Evolutionary conservation across 2,113 vertebrate genomes (phyloP).

Genomic region (Epinephelus fuscoguttatus): DNA sequence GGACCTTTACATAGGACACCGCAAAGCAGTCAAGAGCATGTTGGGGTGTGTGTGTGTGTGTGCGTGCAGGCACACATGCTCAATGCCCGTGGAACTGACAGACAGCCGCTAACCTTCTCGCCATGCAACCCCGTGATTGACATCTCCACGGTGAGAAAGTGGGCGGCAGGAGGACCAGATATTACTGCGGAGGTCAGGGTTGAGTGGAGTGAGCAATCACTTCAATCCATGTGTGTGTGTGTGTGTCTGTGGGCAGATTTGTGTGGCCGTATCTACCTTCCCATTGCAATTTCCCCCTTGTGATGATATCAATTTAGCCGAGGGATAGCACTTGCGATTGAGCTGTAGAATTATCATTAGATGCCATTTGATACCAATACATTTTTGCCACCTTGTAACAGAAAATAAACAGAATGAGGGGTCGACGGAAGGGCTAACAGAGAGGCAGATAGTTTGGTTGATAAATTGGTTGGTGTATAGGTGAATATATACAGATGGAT

Average conservation of each 20-base stretch:
- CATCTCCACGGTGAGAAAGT: constrained; percentile 72
- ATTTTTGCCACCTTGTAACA: constrained; percentile 24
- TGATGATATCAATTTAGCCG: constrained; percentile 76
- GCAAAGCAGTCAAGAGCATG: constrained; percentile 3
- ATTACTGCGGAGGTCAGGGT: constrained; percentile 79
- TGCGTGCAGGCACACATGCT: neutral
- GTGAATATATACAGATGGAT: too few species aligned
- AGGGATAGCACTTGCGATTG: constrained; percentile 62
- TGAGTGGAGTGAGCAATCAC: constrained; percentile 72
- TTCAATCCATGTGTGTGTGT: constrained; percentile 44
- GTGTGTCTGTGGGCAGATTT: constrained; percentile 31
- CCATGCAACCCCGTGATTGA: constrained; percentile 73
- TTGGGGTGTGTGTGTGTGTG: constrained; percentile 19
- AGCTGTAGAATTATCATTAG: constrained; percentile 71
- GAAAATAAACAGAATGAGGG: constrained; percentile 49
- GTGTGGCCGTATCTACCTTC: constrained; percentile 56
- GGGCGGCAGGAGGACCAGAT: constrained; percentile 66
- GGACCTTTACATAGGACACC: constrained; percentile 16
- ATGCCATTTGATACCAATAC: constrained; percentile 62
- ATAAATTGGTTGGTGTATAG: neutral
- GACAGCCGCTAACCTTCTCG: constrained; percentile 69
- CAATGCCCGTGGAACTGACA: constrained; percentile 60
- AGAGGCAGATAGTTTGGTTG: neutral
- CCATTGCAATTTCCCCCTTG: constrained; percentile 72
- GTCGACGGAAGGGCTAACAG: neutral